Evolutionary conservation across 2,888 invertebrate genomes (phyloP), one percentile per base, ranked within the genome.

Genomic region (Lysandra bellargus): DNA sequence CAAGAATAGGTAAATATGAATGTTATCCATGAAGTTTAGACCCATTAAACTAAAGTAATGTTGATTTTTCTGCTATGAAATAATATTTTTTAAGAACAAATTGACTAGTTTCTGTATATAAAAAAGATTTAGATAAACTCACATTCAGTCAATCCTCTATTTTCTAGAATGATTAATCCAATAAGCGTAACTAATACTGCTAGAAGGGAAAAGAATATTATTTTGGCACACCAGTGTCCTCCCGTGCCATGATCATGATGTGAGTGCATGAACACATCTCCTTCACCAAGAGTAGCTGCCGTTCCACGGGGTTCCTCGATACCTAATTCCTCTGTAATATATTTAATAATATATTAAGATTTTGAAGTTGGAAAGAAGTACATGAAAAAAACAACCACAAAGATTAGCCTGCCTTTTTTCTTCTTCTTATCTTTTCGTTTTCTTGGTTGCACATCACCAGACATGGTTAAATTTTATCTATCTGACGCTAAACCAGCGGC

Each of bases 371-470:
- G 40, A 60, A 37, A 9, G 9, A 5, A 4, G 3, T 53, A 30
- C 14, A 12, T 53, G 2, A 44, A 17, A 33, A 4, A 72, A 72
- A 78, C 49, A 6, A 37, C n/a, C 3, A 60, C 17, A 61, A 33
- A 40, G 2, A 40, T 9, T n/a, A 60, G 73, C 81, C 84, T 95
- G 97, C 98, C 97, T 96, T 97, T 98, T 93, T 96, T 97, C 89
- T 96, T 96, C 90, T 96, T 96, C 92, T 97, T 98, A 90, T 98
- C 97, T 93, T 97, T 97, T 85, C 98, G 96, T 93, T 97, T 98
- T 88, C 97, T 96, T 88, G 97, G 97, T 92, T 98, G 98, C 86
- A 97, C 97, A 94, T 98, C 98, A 86, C 97, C 97, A 90, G 97
- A 98, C 98, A 98, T 98, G 91, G 91, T 95, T 91, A 85, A 87